Conservation (phyloP, 2,797 vertebrate genomes). For the Danio kyathit region DNA sequence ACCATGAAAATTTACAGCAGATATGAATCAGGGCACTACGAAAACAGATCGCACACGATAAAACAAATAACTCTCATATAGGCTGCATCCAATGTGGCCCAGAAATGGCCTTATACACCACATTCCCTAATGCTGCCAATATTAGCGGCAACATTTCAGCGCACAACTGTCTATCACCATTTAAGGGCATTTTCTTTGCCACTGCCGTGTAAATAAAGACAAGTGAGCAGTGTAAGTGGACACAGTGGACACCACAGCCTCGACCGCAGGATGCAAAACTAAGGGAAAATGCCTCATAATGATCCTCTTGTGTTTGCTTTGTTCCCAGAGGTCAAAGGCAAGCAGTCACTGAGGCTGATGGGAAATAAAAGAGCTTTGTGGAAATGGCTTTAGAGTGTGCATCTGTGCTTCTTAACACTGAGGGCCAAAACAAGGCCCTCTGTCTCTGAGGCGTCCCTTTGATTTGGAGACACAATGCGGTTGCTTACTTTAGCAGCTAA, state of each 20-base stretch:
- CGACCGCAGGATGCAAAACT: constrained; percentile 39
- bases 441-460: constrained; percentile 49
- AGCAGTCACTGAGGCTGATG: constrained; percentile 58
- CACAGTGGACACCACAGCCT: constrained; percentile 14
- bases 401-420: constrained; percentile 61
- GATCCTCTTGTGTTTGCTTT: constrained; percentile 62
- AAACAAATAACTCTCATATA: neutral
- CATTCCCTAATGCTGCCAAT: constrained; percentile 40
- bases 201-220: constrained; percentile 28
- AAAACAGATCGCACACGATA: constrained; percentile 15
- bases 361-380: constrained; percentile 68
- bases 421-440: constrained; percentile 51
- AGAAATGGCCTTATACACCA: constrained; percentile 15
- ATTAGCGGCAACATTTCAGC: constrained; percentile 5
- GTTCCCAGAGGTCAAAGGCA: constrained; percentile 64
- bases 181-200: constrained; percentile 41
- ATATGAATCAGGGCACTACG: constrained; percentile 9
- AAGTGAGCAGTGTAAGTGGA: constrained; percentile 38
- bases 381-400: constrained; percentile 56
- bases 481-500: constrained; percentile 48
- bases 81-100: neutral
- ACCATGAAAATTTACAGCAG: neutral
- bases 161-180: constrained; percentile 31
- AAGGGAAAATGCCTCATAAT: constrained; percentile 54
- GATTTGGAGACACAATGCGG: constrained; percentile 52